Evolutionary conservation across 2,113 vertebrate genomes (phyloP), one percentile per base, ranked within the genome.

Genomic region (Tenebrosternarchus preto): DNA sequence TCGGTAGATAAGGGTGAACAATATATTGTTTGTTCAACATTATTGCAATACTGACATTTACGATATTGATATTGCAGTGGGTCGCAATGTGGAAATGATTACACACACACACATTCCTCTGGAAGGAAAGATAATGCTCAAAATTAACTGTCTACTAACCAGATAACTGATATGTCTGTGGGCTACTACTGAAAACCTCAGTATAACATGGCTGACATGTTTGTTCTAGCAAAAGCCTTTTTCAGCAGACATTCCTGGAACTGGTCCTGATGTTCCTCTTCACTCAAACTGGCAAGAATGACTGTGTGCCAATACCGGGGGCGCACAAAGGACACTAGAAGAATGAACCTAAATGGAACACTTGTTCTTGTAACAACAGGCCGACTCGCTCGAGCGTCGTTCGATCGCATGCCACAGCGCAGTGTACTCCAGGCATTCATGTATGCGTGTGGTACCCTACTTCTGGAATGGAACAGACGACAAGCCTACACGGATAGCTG

Each of bases 341-440:
- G 17, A 53, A 61, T 1, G 24, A 29, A 24, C 8, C 24, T 64
- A 43, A 64, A 31, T 29, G 11, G 25, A 31, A 46, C 56, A 39
- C 39, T 75, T 78, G 61, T 61, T 81, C 56, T 31, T 27, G 3
- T 64, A 24, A 74, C 74, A 73, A 39, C 27, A 22, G 43, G 43
- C 43, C 43, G 12, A 50, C 43, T 50, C 43, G 43, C 43, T 50
- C 12, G 43, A 50, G 43, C 43, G 43, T 12, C 43, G 43, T 50
- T 50, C 43, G 43, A 15, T 20, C 36, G 31, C 33, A 68, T n/a
- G 64, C 33, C 64, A n/a, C 27, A 22, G 19, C 12, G 9, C 22
- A 19, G 24, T 22, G 39, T 12, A 50, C 43, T 50, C 43, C 15
- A 50, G 39, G 39, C 11, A 9, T 43, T 9, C 15, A 12, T 50